phyloP scores from a whole-genome alignment of 2,888 invertebrate species.

The Nymphalis urticae region DNA sequence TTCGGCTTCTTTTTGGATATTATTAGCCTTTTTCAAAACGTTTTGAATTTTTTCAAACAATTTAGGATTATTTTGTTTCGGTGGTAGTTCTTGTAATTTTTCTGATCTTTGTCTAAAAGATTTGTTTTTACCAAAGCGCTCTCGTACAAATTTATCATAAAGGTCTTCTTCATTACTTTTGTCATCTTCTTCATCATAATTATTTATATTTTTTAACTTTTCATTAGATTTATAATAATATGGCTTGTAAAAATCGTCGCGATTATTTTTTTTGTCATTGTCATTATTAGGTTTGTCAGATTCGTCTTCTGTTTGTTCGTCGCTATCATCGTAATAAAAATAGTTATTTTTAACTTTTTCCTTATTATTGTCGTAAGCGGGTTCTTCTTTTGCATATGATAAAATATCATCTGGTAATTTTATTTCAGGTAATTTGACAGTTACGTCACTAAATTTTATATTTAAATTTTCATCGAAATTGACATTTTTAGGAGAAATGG shows the following conservation, averaged over 20 bases:
- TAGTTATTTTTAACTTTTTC: conserved; percentile 44
- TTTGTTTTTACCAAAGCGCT: conserved; percentile 70
- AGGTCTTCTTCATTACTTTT: conserved; percentile 56
- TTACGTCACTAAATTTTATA: conserved; percentile 67
- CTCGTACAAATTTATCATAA: conserved; percentile 75
- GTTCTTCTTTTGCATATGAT: conserved; percentile 56
- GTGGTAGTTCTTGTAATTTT: conserved; percentile 49
- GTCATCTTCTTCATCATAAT: conserved; percentile 42
- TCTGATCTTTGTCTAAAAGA: conserved; percentile 60
- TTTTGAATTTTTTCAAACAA: conserved; percentile 61
- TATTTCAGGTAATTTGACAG: conserved; percentile 74
- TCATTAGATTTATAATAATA: conserved; percentile 32
- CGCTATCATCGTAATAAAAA: conserved; percentile 51
- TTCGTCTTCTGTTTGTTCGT: conserved; percentile 38
- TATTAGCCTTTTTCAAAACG: conserved; percentile 68
- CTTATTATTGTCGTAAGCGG: conserved; percentile 47
- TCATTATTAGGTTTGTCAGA: conserved; percentile 27
- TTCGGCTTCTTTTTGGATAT: conserved; percentile 64
- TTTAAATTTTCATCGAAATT: conserved; percentile 68
- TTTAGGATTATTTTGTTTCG: conserved; percentile 53
- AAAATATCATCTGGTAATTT: conserved; percentile 74
- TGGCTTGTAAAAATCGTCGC: conserved; percentile 41
- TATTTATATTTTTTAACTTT: conserved; percentile 34
- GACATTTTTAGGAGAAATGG: conserved; percentile 51
- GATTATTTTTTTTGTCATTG: conserved; percentile 36